phyloP scores from a whole-genome alignment of 2,113 vertebrate species.

The Misgurnus mizolepis region DNA sequence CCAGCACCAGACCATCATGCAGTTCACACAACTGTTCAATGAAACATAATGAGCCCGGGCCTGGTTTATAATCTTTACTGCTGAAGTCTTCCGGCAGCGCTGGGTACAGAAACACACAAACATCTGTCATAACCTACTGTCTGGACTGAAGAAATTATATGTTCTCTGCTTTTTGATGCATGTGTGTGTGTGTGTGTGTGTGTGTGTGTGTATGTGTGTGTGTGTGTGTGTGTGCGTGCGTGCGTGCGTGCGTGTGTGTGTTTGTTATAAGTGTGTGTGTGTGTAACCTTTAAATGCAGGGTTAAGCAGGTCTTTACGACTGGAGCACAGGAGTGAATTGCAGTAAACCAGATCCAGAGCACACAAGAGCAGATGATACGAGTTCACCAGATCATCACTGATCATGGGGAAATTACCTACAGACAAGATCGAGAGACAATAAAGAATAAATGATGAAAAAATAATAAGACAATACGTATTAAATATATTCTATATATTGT shows the following conservation, averaged over 20 bases:
- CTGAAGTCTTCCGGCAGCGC: conserved; percentile 87
- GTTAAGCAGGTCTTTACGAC: conserved; percentile 89
- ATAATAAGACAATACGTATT: no score
- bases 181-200: background rate
- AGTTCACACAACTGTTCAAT: conserved; percentile 89
- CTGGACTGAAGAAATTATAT: background rate
- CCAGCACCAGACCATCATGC: conserved; percentile 88
- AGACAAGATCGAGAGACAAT: background rate
- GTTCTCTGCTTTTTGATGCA: background rate
- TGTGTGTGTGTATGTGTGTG: background rate
- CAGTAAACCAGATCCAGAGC: conserved; percentile 90
- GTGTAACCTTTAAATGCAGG: conserved; percentile 84
- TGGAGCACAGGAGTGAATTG: conserved; percentile 86
- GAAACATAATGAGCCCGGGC: conserved; percentile 81
- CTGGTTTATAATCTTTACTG: conserved; percentile 82
- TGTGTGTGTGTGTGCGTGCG: background rate
- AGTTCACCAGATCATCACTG: conserved; percentile 96
- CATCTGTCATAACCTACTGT: background rate
- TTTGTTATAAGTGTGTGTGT: background rate
- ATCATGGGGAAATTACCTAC: conserved; percentile 97
- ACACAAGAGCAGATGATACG: conserved; percentile 91
- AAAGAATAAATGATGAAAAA: no score
- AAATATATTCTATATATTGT: no score
- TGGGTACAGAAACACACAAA: conserved; percentile 55
- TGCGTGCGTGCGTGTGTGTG: background rate